Percentiles rank a stretch among this genome's conserved stretches.
phyloP scores from a whole-genome alignment of 2,888 invertebrate species.

The Listrodromus nycthemerus region DNA sequence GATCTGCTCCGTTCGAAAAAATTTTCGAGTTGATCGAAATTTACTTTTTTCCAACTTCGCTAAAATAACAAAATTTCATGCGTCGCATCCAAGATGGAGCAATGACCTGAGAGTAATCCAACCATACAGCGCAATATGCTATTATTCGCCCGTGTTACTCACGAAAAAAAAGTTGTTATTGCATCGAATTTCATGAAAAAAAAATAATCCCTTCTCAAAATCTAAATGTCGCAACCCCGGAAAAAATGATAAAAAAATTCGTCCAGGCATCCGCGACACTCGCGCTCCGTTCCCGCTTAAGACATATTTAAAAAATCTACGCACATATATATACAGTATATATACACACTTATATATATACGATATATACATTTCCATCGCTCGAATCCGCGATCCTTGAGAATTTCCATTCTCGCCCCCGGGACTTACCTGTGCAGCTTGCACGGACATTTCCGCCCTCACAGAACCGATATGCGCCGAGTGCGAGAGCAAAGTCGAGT shows the following conservation, averaged over 20 bases:
- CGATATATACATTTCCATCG: neutral
- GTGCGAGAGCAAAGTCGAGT: slow-evolving; percentile 67
- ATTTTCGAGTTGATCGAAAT: no score
- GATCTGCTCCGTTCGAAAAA: neutral
- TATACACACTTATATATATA: neutral
- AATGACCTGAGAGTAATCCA: no score
- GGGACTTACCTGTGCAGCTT: slow-evolving; percentile 66
- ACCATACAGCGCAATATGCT: no score
- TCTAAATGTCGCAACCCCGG: neutral
- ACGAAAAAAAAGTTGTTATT: no score
- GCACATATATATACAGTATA: neutral
- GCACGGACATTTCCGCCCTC: slow-evolving; percentile 43
- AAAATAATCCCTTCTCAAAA: no score
- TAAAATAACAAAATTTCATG: no score
- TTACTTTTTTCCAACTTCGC: no score
- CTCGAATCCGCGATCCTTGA: neutral
- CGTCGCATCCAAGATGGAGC: no score
- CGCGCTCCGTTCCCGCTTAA: neutral
- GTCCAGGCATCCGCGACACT: slow-evolving; percentile 37
- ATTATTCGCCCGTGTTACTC: no score
- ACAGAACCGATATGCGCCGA: slow-evolving; percentile 55
- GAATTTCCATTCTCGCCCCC: slow-evolving; percentile 1
- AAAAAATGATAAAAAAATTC: slow-evolving; percentile 20
- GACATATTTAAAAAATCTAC: no score
- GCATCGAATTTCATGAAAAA: no score